These are phyloP conservation scores for Temnothorax nylanderi DNA, from an alignment of 1,140 invertebrate genomes.

Conservation along the genomic window DNA sequence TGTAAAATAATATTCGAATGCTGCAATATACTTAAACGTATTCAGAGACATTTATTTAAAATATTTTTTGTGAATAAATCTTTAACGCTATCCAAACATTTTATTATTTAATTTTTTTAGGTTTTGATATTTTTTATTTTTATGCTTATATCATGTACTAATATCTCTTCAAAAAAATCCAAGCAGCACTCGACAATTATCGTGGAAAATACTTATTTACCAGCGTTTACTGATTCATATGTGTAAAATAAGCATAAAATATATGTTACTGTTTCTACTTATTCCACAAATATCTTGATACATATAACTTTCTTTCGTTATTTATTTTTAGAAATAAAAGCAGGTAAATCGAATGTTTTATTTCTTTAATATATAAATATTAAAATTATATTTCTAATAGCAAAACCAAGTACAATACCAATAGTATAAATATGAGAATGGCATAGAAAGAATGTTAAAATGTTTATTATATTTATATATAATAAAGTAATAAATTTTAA, in stretches of 20 bases:
- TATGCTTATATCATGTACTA: constrained; percentile 57
- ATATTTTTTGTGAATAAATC: constrained; percentile 60
- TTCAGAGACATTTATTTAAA: constrained; percentile 39
- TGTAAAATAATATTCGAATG: constrained; percentile 68
- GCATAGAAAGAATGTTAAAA: constrained; percentile 39
- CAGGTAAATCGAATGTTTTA: background rate
- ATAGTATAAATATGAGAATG: constrained; percentile 44
- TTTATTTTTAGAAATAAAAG: constrained; percentile 41
- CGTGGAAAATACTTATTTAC: constrained; percentile 65
- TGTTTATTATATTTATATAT: constrained; percentile 31
- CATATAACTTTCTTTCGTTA: constrained; percentile 38
- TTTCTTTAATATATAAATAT: constrained; percentile 22
- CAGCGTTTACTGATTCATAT: constrained; percentile 54
- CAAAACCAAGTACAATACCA: background rate
- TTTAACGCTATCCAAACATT: constrained; percentile 75
- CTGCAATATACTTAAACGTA: constrained; percentile 69
- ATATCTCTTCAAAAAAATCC: constrained; percentile 63
- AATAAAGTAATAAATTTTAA: constrained; percentile 35
- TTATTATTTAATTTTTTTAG: constrained; percentile 68
- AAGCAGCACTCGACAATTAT: constrained; percentile 60
- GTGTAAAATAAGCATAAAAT: constrained; percentile 56
- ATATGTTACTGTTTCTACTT: constrained; percentile 70
- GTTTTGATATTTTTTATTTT: constrained; percentile 67
- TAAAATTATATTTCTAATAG: background rate
- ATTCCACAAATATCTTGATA: constrained; percentile 65